Evolutionary conservation across 2,113 vertebrate genomes (phyloP).

Genomic region (Mola mola): DNA sequence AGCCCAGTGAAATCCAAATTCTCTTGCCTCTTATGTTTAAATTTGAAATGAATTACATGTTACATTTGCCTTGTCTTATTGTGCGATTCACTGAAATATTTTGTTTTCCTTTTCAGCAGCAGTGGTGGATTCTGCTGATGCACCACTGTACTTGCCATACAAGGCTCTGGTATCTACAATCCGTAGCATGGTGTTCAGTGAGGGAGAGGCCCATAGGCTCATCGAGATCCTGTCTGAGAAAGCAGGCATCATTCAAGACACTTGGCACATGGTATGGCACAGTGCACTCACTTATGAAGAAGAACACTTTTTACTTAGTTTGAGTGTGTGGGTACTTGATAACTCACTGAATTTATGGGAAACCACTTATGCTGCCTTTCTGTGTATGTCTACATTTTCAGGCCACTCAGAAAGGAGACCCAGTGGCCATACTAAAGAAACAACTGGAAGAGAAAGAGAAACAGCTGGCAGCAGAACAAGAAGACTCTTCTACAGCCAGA

Average conservation of each 20-base stretch:
- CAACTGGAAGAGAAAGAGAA: constrained; percentile 95
- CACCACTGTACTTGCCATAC: constrained; percentile 88
- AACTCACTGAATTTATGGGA: background rate
- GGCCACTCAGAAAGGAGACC: constrained; percentile 94
- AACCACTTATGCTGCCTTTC: background rate
- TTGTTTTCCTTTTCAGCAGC: constrained; percentile 34
- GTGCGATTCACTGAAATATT: background rate
- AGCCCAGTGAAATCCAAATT: too few relatives aligned
- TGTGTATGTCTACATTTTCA: constrained; percentile 53
- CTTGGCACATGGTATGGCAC: constrained; percentile 90
- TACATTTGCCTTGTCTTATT: too few relatives aligned
- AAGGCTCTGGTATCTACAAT: constrained; percentile 89
- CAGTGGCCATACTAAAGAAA: constrained; percentile 86
- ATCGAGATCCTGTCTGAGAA: constrained; percentile 94
- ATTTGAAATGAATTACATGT: too few relatives aligned
- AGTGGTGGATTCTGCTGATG: constrained; percentile 71
- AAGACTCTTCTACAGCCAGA: constrained; percentile 83
- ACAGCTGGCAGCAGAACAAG: constrained; percentile 87
- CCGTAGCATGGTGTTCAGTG: constrained; percentile 89
- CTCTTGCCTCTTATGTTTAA: too few relatives aligned
- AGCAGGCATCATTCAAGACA: constrained; percentile 86
- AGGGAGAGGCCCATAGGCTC: constrained; percentile 89
- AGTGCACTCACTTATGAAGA: background rate
- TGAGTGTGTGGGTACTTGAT: background rate
- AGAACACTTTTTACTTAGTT: background rate